These are phyloP conservation scores for Philantomba maxwellii DNA, from an alignment of 2,113 vertebrate genomes.

Conservation along the genomic window DNA sequence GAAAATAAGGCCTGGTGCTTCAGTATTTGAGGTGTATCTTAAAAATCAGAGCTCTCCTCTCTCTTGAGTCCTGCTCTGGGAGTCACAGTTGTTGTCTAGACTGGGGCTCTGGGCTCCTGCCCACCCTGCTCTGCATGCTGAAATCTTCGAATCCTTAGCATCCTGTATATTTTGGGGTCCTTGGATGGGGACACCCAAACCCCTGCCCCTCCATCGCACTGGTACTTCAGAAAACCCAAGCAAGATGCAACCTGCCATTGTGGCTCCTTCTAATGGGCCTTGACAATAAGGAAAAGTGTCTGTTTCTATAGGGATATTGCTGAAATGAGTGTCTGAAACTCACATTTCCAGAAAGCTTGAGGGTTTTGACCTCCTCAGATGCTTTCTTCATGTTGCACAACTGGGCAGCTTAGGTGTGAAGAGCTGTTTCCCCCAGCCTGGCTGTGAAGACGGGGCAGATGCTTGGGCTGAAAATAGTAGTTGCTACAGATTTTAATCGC, in stretches of 20 bases:
- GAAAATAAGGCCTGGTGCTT: not conserved
- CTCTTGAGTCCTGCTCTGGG: not conserved
- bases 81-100: not conserved
- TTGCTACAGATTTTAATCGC: conserved; percentile 78
- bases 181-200: not conserved
- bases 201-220: not conserved
- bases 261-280: not conserved
- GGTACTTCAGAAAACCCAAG: not conserved
- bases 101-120: too few relatives aligned
- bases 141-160: not conserved
- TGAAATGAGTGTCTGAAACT: not conserved
- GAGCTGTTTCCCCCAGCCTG: conserved; percentile 60
- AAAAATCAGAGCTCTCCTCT: not conserved
- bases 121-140: not conserved
- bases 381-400: conserved; percentile 11
- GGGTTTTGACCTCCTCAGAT: conserved; percentile 22
- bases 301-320: not conserved
- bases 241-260: not conserved
- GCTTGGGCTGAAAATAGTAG: conserved; percentile 83
- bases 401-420: conserved; percentile 36
- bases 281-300: not conserved
- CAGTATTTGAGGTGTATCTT: not conserved
- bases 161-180: not conserved
- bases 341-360: not conserved
- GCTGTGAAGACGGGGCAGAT: conserved; percentile 76